These are phyloP conservation scores for Polymixis flavicincta DNA, from an alignment of 2,888 invertebrate genomes.

Conservation along the genomic window DNA sequence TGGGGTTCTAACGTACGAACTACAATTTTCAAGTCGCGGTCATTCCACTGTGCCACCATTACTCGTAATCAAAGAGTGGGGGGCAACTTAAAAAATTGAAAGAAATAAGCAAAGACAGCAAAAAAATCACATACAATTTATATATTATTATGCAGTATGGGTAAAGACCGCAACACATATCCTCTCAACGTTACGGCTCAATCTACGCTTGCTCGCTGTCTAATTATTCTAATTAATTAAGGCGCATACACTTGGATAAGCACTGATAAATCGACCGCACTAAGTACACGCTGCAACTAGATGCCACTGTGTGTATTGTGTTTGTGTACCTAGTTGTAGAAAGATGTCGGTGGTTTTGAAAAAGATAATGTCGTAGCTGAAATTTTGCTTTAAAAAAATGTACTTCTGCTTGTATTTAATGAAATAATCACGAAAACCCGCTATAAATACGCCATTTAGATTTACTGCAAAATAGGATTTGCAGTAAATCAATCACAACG, in stretches of 20 bases:
- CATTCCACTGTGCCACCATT: background rate
- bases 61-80: background rate
- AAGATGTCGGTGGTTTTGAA: background rate
- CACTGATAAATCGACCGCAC: constrained; percentile 46
- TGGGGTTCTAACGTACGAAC: no score
- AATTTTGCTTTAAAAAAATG: no score
- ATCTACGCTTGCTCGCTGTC: constrained; percentile 17
- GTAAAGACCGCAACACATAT: constrained; percentile 2
- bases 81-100: background rate
- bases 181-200: constrained; percentile 23
- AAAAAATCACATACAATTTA: background rate
- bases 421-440: no score
- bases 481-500: no score
- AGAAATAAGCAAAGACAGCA: no score
- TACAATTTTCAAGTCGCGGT: background rate
- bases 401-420: no score
- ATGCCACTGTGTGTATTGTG: background rate
- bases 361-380: no score
- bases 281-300: constrained; percentile 7
- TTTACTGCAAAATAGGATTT: no score
- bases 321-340: background rate
- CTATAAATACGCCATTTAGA: no score
- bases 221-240: constrained; percentile 57
- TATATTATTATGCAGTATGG: background rate
- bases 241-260: constrained; percentile 42